phyloP scores from a whole-genome alignment of 1,140 invertebrate genomes.

The Ips nitidus region DNA sequence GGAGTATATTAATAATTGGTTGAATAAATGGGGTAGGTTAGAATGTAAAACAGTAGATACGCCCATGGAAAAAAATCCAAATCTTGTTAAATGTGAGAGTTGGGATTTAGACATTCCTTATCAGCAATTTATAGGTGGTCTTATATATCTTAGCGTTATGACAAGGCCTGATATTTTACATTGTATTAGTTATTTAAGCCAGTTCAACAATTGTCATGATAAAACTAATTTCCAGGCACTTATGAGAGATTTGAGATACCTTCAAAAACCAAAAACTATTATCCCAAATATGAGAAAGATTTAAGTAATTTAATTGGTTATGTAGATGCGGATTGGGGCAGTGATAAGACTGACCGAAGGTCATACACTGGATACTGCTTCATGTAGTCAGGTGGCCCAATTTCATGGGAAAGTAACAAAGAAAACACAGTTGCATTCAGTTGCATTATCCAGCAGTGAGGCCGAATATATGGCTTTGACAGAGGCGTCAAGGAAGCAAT shows the following conservation, averaged over 20 bases:
- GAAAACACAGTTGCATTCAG: too few species aligned
- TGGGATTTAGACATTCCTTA: slow-evolving; percentile 49
- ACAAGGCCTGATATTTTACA: slow-evolving; percentile 55
- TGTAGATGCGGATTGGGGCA: too few species aligned
- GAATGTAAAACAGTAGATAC: slow-evolving; percentile 16
- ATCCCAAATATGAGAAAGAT: too few species aligned
- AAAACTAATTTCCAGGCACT: slow-evolving; percentile 52
- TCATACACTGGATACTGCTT: too few species aligned
- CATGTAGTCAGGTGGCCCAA: too few species aligned
- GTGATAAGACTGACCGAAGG: too few species aligned
- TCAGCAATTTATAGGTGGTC: not conserved
- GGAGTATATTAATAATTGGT: slow-evolving; percentile 16
- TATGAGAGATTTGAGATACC: slow-evolving; percentile 52
- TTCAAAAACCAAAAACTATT: slow-evolving; percentile 49
- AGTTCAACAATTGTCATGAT: slow-evolving; percentile 46
- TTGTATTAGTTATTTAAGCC: slow-evolving; percentile 45
- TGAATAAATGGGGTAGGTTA: slow-evolving; percentile 10
- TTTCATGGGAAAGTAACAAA: slow-evolving; percentile 16
- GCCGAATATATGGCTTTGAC: too few species aligned
- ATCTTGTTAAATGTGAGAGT: slow-evolving; percentile 20
- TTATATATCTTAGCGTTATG: slow-evolving; percentile 51
- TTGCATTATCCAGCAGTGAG: too few species aligned
- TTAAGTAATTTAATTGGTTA: too few species aligned
- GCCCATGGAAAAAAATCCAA: too few species aligned
- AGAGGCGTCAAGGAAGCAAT: too few species aligned